Evolutionary conservation across 64 coral and sea anemone species (phyloP).

Genomic region (Actinia tenebrosa): DNA sequence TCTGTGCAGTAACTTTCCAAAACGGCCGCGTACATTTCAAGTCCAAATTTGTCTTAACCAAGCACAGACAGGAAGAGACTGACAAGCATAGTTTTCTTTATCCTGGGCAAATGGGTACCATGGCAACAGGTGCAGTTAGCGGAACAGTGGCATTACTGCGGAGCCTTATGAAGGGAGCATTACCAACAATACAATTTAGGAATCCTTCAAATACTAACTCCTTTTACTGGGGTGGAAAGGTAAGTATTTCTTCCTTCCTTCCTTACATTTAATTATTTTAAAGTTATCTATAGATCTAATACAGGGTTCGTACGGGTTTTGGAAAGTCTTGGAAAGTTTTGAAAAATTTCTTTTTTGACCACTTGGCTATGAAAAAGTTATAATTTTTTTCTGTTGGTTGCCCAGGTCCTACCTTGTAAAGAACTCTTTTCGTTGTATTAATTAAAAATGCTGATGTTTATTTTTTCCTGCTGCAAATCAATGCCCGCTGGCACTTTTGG

Average conservation of each 20-base stretch:
- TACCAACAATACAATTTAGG: conserved; percentile 52
- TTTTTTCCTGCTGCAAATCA: no score
- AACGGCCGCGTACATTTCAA: conserved; percentile 75
- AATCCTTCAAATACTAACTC: conserved; percentile 88
- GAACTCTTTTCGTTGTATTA: no score
- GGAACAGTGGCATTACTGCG: conserved; percentile 17
- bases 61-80: conserved; percentile 56
- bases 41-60: conserved; percentile 79
- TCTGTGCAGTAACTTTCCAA: conserved; percentile 78
- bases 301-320: no score
- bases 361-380: no score
- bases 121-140: not conserved
- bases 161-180: conserved; percentile 19
- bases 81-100: conserved; percentile 52
- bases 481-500: no score
- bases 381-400: no score
- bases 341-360: no score
- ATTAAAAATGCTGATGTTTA: no score
- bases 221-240: conserved; percentile 81
- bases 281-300: no score
- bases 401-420: no score
- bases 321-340: no score
- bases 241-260: not conserved
- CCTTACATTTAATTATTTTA: no score
- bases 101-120: conserved; percentile 76